Percentiles rank a stretch among this genome's conserved stretches.
phyloP scores from a whole-genome alignment of 1,140 invertebrate genomes.

The Galendromus occidentalis region DNA sequence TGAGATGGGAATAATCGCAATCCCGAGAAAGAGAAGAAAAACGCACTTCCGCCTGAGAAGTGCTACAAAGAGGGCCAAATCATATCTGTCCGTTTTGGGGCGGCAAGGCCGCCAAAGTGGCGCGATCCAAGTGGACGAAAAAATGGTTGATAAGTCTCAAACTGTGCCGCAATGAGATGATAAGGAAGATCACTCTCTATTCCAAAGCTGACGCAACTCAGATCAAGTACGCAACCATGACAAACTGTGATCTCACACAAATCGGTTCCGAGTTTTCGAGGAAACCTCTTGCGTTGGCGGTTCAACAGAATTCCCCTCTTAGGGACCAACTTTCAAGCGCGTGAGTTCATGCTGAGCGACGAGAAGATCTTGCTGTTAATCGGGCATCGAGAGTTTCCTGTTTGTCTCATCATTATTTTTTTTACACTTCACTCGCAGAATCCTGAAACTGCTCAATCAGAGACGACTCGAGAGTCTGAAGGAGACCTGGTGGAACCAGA shows the following conservation, averaged over 20 bases:
- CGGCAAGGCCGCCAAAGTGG: background rate
- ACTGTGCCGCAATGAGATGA: no score
- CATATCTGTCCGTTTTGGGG: no score
- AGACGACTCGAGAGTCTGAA: slow-evolving; percentile 75
- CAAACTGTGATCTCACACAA: slow-evolving; percentile 69
- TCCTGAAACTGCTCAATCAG: slow-evolving; percentile 75
- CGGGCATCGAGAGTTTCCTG: slow-evolving; percentile 11
- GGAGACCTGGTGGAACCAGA: slow-evolving; percentile 85
- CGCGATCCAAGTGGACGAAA: no score
- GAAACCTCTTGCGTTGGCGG: slow-evolving; percentile 87
- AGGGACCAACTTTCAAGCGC: slow-evolving; percentile 31
- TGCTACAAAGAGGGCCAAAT: background rate
- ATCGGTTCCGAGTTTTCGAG: slow-evolving; percentile 86
- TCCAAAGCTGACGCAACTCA: slow-evolving; percentile 64
- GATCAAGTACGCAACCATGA: slow-evolving; percentile 62
- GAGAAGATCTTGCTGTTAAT: slow-evolving; percentile 3
- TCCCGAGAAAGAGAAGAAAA: no score
- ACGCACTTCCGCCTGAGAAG: background rate
- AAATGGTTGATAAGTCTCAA: no score
- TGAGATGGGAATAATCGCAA: no score
- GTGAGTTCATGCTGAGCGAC: slow-evolving; percentile 41
- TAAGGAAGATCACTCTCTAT: slow-evolving; percentile 7
- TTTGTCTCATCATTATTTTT: background rate
- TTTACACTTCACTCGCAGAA: slow-evolving; percentile 36
- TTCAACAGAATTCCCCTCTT: slow-evolving; percentile 80